Evolutionary conservation across 2,797 vertebrate species (phyloP), one percentile per base, ranked within the genome.

Genomic region (Rhinichthys osculus): DNA sequence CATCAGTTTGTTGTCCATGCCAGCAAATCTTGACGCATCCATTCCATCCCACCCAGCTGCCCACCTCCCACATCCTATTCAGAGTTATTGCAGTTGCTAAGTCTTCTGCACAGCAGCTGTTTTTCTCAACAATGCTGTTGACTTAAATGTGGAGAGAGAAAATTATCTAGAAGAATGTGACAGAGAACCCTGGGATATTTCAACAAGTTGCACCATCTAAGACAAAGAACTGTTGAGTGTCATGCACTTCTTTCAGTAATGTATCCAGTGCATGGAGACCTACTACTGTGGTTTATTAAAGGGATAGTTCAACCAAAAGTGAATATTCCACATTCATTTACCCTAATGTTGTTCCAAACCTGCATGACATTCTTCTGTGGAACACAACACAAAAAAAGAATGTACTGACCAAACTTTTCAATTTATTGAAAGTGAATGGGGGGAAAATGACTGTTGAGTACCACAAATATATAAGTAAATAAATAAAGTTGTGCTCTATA

Each of bases 31-130:
- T 77, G 72, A 77, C 62, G 16, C 62, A 76, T 83, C 72, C 62
- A 52, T 77, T 84, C 47, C 59, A 77, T 67, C 73, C 62, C 72
- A 76, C 33, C 72, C 62, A 23, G 64, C n/a, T 54, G 64, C 73
- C 83, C 64, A 78, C 47, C 62, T 78, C 73, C 74, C 47, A 57
- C 35, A 9, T 84, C 74, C 64, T 54, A 16, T 82, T 66, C 38
- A 73, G 38, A 78, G 74, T 59, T 74, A 79, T 33, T 44, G 52
- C 50, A 40, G 23, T 72, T 79, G 72, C 62, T 83, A 85, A 87
- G 86, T 67, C 82, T 87, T 66, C 13, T 73, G 11, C 52, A 81
- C n/a, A 83, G 78, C 79, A 73, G 64, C 76, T 82, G 85, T 66
- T 21, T 52, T 52, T 62, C 76, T 27, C 78, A 57, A 84, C 84